phyloP scores from a whole-genome alignment of 2,888 invertebrate species.

The Latrodectus hesperus region DNA sequence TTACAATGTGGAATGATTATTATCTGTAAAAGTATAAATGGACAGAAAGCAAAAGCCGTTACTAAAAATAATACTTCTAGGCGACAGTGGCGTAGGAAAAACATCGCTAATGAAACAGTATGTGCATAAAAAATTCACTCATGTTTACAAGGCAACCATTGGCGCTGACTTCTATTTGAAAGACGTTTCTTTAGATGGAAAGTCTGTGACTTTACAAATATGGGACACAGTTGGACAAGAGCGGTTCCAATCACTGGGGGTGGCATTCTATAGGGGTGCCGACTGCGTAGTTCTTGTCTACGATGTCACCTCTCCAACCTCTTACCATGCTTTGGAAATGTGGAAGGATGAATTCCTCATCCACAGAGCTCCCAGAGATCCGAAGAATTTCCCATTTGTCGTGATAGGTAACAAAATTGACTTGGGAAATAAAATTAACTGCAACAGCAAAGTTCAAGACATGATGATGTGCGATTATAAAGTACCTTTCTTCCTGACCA shows the following conservation, averaged over 20 bases:
- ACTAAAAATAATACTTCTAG: constrained; percentile 49
- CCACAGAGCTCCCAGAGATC: constrained; percentile 44
- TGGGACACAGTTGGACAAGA: constrained; percentile 66
- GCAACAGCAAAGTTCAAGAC: constrained; percentile 20
- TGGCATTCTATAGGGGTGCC: constrained; percentile 57
- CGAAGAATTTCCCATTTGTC: constrained; percentile 49
- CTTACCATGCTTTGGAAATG: constrained; percentile 33
- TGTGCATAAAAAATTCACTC: constrained; percentile 30
- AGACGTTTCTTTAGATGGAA: constrained; percentile 30
- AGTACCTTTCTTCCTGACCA: constrained; percentile 43
- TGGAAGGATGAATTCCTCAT: constrained; percentile 58
- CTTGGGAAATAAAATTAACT: constrained; percentile 15
- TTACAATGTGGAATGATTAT: too few relatives aligned
- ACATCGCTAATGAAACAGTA: constrained; percentile 46
- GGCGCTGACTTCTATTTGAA: constrained; percentile 53
- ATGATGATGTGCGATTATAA: constrained; percentile 35
- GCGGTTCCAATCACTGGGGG: constrained; percentile 46
- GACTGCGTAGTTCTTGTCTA: constrained; percentile 54
- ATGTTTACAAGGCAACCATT: constrained; percentile 45
- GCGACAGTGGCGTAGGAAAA: constrained; percentile 58
- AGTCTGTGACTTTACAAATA: constrained; percentile 30
- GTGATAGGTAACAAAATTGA: constrained; percentile 57
- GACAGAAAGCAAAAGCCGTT: constrained; percentile 27
- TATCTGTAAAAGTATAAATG: not conserved
- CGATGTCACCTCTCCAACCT: constrained; percentile 42